Percentiles rank a stretch among this genome's conserved stretches.
Evolutionary conservation across 2,797 vertebrate genomes (phyloP).

Genomic region (Mus spretus): DNA sequence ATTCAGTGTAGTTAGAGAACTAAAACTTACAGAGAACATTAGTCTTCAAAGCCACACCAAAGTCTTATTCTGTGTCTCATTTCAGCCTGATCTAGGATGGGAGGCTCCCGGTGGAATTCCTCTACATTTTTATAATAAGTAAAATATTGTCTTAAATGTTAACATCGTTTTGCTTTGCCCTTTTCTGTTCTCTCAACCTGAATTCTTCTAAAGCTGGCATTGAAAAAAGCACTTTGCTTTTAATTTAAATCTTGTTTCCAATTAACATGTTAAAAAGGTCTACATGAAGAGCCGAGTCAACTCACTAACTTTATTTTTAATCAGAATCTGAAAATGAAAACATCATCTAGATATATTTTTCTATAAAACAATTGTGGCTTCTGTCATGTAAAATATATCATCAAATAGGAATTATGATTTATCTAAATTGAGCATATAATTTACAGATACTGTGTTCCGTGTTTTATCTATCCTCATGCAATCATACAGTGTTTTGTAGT

Average conservation of each 20-base stretch:
- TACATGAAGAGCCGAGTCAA: background rate
- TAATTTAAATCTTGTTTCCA: slow-evolving; percentile 6
- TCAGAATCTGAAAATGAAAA: background rate
- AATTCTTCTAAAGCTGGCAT: background rate
- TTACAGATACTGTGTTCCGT: background rate
- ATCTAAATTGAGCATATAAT: background rate
- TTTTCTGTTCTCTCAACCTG: background rate
- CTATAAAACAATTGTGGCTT: background rate
- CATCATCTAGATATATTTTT: background rate
- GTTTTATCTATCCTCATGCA: background rate
- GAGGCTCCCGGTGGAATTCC: no score
- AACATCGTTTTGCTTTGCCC: background rate
- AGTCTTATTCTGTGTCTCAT: background rate
- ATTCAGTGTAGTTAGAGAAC: background rate
- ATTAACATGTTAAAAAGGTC: background rate
- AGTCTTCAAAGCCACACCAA: background rate
- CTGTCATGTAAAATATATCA: background rate
- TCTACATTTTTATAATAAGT: background rate
- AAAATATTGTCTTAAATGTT: background rate
- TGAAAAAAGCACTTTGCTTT: background rate
- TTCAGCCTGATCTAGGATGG: background rate
- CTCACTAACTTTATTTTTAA: background rate
- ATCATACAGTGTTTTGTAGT: background rate
- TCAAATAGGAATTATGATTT: background rate
- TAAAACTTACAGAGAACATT: background rate